phyloP scores from a whole-genome alignment of 2,113 vertebrate species.

The Megaleporinus macrocephalus region DNA sequence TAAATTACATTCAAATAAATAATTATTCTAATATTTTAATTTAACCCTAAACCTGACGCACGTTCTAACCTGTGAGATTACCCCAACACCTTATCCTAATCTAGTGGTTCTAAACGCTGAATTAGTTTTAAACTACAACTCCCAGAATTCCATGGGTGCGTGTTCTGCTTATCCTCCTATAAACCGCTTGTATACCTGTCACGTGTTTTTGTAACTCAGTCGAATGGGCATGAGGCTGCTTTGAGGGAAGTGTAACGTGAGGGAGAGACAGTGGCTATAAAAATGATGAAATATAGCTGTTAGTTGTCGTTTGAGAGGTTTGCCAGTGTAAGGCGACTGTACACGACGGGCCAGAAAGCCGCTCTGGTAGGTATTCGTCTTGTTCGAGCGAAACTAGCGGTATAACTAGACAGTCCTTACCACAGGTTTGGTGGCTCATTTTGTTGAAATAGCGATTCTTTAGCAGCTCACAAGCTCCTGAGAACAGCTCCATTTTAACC shows the following conservation, averaged over 20 bases:
- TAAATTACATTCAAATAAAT: no score
- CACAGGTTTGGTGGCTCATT: background rate
- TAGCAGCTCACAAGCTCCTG: background rate
- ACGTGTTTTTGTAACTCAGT: constrained; percentile 45
- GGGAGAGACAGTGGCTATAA: background rate
- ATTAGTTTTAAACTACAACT: constrained; percentile 28
- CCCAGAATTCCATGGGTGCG: constrained; percentile 19
- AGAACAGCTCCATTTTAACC: background rate
- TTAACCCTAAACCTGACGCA: no score
- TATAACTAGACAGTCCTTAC: background rate
- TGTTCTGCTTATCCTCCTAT: background rate
- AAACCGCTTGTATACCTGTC: constrained; percentile 27
- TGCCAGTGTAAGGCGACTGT: background rate
- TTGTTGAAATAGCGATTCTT: background rate
- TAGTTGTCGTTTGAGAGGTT: background rate
- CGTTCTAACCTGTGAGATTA: no score
- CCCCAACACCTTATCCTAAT: no score
- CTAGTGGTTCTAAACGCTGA: no score
- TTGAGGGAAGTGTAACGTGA: background rate
- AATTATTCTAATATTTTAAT: no score
- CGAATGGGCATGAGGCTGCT: constrained; percentile 7
- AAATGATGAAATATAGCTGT: background rate
- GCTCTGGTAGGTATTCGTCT: background rate
- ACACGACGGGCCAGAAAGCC: background rate
- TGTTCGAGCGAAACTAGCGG: background rate